Percentiles rank a stretch among this genome's conserved stretches.
Conservation (phyloP, 2,888 invertebrate genomes). For the Esperia sulphurella region DNA sequence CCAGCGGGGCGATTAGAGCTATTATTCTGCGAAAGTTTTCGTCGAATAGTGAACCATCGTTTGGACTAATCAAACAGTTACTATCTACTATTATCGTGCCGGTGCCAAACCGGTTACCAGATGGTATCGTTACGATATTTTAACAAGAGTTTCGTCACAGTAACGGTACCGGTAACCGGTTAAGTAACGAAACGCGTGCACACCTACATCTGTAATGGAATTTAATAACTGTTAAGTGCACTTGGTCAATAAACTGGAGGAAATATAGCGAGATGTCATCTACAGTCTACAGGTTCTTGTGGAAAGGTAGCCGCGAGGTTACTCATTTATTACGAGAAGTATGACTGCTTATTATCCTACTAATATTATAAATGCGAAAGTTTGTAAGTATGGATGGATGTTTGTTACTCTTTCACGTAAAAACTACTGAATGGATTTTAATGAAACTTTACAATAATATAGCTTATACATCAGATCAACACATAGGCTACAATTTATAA, state of each 20-base stretch:
- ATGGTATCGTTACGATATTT: conserved; percentile 34
- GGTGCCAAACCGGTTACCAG: conserved; percentile 25
- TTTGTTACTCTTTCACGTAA: no score
- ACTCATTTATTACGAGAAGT: no score
- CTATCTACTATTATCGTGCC: background rate
- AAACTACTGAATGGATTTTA: no score
- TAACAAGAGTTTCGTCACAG: conserved; percentile 26
- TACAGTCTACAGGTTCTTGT: background rate
- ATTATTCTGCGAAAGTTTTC: background rate
- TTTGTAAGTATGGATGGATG: no score
- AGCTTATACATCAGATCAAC: no score
- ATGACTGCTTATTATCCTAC: no score
- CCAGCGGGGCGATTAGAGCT: no score
- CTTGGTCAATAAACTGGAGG: conserved; percentile 3
- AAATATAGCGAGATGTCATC: background rate
- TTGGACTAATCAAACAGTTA: conserved; percentile 8
- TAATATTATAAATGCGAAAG: no score
- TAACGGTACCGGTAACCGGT: conserved; percentile 27
- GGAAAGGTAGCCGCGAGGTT: no score
- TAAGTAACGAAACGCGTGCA: conserved; percentile 19
- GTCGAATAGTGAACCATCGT: background rate
- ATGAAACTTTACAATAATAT: no score
- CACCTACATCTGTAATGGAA: conserved; percentile 26
- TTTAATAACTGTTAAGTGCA: conserved; percentile 29
- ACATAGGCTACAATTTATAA: no score